Evolutionary conservation across 2,113 vertebrate genomes (phyloP), one percentile per base, ranked within the genome.

Genomic region (Elachura formosa): DNA sequence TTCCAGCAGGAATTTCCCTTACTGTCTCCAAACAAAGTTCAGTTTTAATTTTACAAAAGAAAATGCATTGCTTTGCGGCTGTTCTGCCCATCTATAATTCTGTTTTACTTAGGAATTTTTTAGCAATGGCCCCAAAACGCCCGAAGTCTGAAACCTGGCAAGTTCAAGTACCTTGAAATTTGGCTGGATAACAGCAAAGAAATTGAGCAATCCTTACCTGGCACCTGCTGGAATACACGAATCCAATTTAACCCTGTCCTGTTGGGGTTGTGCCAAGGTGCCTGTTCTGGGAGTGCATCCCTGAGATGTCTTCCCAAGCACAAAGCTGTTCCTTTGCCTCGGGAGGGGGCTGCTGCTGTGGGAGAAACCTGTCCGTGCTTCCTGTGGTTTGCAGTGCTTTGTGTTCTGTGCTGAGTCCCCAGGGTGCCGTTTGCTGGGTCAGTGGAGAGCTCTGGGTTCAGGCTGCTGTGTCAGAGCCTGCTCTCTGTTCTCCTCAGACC

Each of bases 261-360:
- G 23, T 17, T 18, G 51, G 81, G 34, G 31, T 10, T 31, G 8
- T 1, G 20, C 14, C n/a, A 14, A 1, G 0, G 0, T 79, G 58
- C 13, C 51, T 8, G 12, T 18, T 7, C 11, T 40, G 34, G 67
- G 18, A n/a, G 18, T 22, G 33, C 41, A 6, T 20, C 21, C 2
- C 31, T 34, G 63, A 16, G 31, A 8, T 21, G 17, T 12, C 52
- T 22, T 21, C 38, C 40, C 2, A 0, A 33, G 88, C 81, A 64
- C 48, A 52, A 64, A 4, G 28, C 20, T 71, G 34, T 19, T 62
- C 61, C 46, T 54, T 25, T 61, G 76, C 54, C 58, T 19, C 75
- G 8, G 48, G 19, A 73, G 24, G 34, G 52, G 34, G 5, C 5
- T 31, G 43, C n/a, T 63, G 17, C 5, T 56, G 34, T 48, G 64